Evolutionary conservation across 2,113 vertebrate genomes (phyloP), one percentile per base, ranked within the genome.

Genomic region (Cololabis saira): DNA sequence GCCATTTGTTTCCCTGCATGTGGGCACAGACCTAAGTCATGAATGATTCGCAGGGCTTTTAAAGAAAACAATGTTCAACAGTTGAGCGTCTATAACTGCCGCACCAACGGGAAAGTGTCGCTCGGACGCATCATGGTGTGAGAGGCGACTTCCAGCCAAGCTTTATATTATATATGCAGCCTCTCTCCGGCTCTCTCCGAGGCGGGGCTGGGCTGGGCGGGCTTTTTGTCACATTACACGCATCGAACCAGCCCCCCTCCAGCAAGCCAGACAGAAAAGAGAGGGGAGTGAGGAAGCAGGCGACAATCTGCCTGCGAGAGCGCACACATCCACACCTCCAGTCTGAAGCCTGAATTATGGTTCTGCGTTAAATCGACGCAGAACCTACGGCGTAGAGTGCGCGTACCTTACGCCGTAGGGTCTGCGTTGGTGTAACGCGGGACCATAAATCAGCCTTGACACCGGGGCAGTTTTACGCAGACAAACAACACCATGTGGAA

Each of bases 181-280:
- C 69, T 37, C 50, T 17, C 61, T 59, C 63, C 57, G 45, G 42
- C 67, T 48, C 75, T 61, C 63, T 65, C 13, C n/a, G 67, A 80
- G 84, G 84, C 78, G 83, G 86, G 84, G 83, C 77, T 80, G 86
- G 84, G 83, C 77, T 80, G 86, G 91, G 88, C 90, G 89, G 86
- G 89, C 78, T 82, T 90, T 27, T 91, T 86, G 85, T 91, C 86
- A 85, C 80, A 83, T 69, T 71, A 78, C 83, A 78, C 89, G 68
- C 82, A 81, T 72, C 71, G 61, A 71, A 61, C 65, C 70, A 75
- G 30, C 72, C 74, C 72, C 61, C 62, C 67, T 50, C 61, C 43
- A 21, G 61, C 67, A n/a, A 66, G 66, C n/a, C 66, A 67, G 61
- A 86, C 62, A 78, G 45, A 54, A 74, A 4, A 66, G 55, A 42